Conservation (phyloP, 2,113 vertebrate genomes). For the Dipodomys ordii region DNA sequence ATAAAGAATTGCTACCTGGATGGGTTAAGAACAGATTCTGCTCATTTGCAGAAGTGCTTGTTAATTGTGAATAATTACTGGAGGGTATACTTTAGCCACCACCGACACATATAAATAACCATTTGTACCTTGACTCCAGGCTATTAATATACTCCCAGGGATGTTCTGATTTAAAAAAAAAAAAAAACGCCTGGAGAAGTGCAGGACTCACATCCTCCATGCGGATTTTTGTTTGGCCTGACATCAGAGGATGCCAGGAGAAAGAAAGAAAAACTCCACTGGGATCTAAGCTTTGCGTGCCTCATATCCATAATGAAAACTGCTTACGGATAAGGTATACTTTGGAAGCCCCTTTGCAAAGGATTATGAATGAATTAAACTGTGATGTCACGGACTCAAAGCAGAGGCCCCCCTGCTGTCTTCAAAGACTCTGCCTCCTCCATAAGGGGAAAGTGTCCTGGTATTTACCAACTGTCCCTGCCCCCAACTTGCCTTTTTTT, state of each 20-base stretch:
- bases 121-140: slow-evolving; percentile 60
- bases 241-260: slow-evolving; percentile 79
- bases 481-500: neutral
- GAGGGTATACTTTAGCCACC: slow-evolving; percentile 71
- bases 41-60: slow-evolving; percentile 78
- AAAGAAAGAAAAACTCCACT: slow-evolving; percentile 61
- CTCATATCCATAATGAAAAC: slow-evolving; percentile 83
- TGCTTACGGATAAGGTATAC: slow-evolving; percentile 80
- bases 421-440: slow-evolving; percentile 81
- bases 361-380: slow-evolving; percentile 76
- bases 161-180: neutral
- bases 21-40: slow-evolving; percentile 74
- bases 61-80: slow-evolving; percentile 82
- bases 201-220: slow-evolving; percentile 30
- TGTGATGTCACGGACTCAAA: slow-evolving; percentile 78
- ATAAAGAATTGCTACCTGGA: slow-evolving; percentile 71
- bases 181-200: neutral
- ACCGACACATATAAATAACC: slow-evolving; percentile 77
- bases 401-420: slow-evolving; percentile 71
- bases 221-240: slow-evolving; percentile 81
- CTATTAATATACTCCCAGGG: slow-evolving; percentile 68
- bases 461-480: neutral
- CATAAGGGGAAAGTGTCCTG: slow-evolving; percentile 46
- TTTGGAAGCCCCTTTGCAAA: slow-evolving; percentile 73
- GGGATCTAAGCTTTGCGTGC: slow-evolving; percentile 81